Evolutionary conservation across 1,140 invertebrate genomes (phyloP), one percentile per base, ranked within the genome.

Genomic region (Battus philenor): DNA sequence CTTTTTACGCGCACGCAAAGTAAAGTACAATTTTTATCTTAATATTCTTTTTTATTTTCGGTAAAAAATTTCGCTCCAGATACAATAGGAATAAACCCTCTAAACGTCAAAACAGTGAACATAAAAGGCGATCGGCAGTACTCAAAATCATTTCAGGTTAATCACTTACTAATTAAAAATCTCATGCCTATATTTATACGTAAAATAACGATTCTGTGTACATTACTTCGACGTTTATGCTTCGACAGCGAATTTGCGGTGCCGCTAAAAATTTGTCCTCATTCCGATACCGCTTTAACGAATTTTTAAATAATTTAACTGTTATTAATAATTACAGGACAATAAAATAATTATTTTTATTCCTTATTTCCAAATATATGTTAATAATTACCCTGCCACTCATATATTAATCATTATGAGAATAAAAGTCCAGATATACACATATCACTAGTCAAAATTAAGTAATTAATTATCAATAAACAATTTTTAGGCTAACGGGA

Each of bases 121-220:
- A 11, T 36, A 36, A 36, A 36, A 36, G 11, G 17, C 18, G 33
- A 18, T 36, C 9, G 20, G 9, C 33, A 17, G 32, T 34, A 18
- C 11, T 4, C 15, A 6, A 5, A 5, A 9, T 10, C 16, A 10
- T 20, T 34, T 34, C 32, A 10, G 16, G 4, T 34, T 20, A n/a
- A 34, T 34, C 9, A 9, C 9, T 31, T 13, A 31, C 15, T 7
- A 34, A 34, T 34, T 34, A 34, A 34, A 34, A 34, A 34, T 11
- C 16, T 32, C n/a, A 9, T 17, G n/a, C 31, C 16, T 33, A 33
- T 18, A 18, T 16, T 34, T 16, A n/a, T 9, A 20, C 20, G 20
- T 34, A 18, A 34, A 34, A 34, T 34, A 34, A 34, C 32, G 16
- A 34, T 34, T 34, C 20, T 16, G 17, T 34, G n/a, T n/a, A 34